phyloP scores from a whole-genome alignment of 2,797 vertebrate genomes.

The Sciurus vulgaris region DNA sequence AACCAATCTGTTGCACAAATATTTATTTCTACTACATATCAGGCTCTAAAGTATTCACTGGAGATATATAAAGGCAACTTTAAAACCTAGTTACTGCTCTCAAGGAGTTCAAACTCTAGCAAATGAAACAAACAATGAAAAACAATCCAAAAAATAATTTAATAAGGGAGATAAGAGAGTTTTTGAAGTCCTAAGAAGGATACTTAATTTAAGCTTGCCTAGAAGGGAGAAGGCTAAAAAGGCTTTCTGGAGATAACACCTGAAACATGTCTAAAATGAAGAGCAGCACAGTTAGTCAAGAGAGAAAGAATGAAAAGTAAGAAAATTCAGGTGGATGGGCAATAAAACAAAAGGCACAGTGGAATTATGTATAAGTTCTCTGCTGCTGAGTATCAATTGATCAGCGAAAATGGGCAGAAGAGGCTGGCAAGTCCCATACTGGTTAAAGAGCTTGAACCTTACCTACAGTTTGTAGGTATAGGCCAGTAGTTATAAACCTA shows the following conservation, averaged over 20 bases:
- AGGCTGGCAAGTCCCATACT: not conserved
- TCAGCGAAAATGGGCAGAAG: not conserved
- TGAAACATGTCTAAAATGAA: conserved; percentile 50
- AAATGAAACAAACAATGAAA: conserved; percentile 65
- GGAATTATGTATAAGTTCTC: not conserved
- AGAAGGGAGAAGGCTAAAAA: not conserved
- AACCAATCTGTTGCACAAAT: conserved; percentile 53
- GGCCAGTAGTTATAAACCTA: conserved; percentile 12
- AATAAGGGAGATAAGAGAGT: not conserved
- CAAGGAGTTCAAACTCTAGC: conserved; percentile 41
- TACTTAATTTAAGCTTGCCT: not conserved
- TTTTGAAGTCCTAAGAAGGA: not conserved
- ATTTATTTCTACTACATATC: not conserved
- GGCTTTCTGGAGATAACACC: conserved; percentile 11
- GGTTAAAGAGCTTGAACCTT: conserved; percentile 21
- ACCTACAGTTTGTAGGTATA: not conserved
- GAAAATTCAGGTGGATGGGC: not conserved
- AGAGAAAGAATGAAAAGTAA: not conserved
- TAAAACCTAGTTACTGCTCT: conserved; percentile 40
- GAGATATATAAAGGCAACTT: conserved; percentile 41
- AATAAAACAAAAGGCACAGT: conserved; percentile 13
- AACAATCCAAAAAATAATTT: not conserved
- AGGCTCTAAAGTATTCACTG: conserved; percentile 28
- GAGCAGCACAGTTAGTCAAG: not conserved
- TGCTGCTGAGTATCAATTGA: not conserved